Conservation (phyloP, 2,888 invertebrate species). For the Atethmia centrago region DNA sequence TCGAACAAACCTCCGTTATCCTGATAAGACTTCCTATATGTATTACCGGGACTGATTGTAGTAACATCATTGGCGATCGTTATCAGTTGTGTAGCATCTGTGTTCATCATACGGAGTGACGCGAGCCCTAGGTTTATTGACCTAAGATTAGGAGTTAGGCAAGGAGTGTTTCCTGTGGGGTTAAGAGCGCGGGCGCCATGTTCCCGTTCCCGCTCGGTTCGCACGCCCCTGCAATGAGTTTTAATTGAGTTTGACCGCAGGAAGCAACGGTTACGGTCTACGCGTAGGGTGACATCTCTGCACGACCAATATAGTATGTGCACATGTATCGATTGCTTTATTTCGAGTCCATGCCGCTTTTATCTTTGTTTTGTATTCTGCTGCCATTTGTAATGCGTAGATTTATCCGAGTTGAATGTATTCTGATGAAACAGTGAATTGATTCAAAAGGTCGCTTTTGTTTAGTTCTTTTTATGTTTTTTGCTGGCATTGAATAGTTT, state of each 20-base stretch:
- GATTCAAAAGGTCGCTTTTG: conserved; percentile 39
- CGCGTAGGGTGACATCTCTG: conserved; percentile 82
- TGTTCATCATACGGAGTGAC: conserved; percentile 65
- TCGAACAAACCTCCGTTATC: conserved; percentile 47
- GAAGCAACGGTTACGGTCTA: conserved; percentile 82
- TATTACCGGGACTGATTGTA: conserved; percentile 49
- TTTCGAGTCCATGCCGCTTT: not conserved
- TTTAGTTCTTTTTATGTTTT: conserved; percentile 29
- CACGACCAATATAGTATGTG: conserved; percentile 33
- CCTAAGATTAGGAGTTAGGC: conserved; percentile 79
- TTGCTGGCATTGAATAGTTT: conserved; percentile 32
- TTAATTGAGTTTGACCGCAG: conserved; percentile 87
- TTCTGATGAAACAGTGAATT: conserved; percentile 42
- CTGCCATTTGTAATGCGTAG: conserved; percentile 17
- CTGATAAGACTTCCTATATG: conserved; percentile 59
- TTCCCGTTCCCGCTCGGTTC: conserved; percentile 74
- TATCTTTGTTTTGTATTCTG: conserved; percentile 15
- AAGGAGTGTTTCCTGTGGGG: conserved; percentile 85
- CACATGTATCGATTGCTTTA: conserved; percentile 17
- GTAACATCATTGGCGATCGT: conserved; percentile 61
- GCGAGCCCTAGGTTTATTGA: conserved; percentile 76
- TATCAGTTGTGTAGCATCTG: conserved; percentile 60
- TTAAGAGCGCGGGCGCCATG: conserved; percentile 70
- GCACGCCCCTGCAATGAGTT: conserved; percentile 89
- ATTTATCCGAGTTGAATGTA: conserved; percentile 47